Conservation (phyloP, 53 echinoderm and acorn worm species). For the Arbacia lixula region DNA sequence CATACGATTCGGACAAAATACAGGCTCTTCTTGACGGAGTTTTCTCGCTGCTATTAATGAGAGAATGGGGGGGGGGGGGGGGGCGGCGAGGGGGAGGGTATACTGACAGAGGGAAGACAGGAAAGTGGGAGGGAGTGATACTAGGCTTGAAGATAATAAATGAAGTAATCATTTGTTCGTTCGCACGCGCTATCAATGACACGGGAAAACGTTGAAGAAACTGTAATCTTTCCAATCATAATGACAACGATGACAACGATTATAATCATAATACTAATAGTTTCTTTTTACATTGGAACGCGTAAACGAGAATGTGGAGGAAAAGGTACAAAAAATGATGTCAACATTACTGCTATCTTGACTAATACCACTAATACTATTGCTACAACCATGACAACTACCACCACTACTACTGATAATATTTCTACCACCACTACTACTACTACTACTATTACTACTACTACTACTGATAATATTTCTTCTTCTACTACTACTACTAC, state of each 20-base stretch:
- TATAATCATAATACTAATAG: background rate
- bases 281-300: too few species aligned
- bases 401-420: too few species aligned
- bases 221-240: background rate
- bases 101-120: background rate
- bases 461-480: too few species aligned
- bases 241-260: background rate
- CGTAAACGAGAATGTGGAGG: too few species aligned
- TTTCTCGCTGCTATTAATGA: background rate
- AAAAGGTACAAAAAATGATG: too few species aligned
- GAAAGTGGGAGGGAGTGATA: background rate
- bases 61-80: background rate
- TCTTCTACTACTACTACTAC: too few species aligned
- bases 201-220: background rate
- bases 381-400: too few species aligned
- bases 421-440: too few species aligned
- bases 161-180: background rate
- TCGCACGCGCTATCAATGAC: background rate
- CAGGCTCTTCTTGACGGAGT: background rate
- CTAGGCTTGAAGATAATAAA: background rate
- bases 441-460: too few species aligned
- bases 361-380: too few species aligned
- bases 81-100: background rate
- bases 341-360: too few species aligned
- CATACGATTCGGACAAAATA: background rate